These are phyloP conservation scores for Lophura nycthemera DNA, from an alignment of 2,113 vertebrate species.

Conservation along the genomic window DNA sequence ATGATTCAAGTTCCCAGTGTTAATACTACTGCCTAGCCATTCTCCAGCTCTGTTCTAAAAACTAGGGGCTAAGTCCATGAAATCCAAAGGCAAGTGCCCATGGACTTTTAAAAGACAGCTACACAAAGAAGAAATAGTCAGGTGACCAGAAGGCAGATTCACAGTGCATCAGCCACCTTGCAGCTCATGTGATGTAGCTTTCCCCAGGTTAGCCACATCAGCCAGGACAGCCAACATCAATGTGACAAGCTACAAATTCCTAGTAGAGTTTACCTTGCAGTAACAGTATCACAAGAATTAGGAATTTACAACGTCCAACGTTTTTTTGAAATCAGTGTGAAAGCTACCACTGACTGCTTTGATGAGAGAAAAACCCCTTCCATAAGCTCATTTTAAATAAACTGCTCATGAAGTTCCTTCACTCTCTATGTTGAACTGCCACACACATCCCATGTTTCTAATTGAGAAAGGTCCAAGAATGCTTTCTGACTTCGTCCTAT, in stretches of 20 bases:
- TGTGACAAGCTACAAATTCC: neutral
- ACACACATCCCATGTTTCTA: neutral
- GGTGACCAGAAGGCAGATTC: neutral
- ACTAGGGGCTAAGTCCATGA: neutral
- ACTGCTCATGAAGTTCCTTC: neutral
- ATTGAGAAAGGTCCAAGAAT: neutral
- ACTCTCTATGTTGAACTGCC: neutral
- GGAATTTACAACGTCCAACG: neutral
- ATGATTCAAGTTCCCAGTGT: neutral
- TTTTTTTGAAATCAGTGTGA: neutral
- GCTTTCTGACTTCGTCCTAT: neutral
- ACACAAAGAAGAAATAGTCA: neutral
- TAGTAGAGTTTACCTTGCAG: neutral
- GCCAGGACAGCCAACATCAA: neutral
- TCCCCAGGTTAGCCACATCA: neutral
- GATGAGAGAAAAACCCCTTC: neutral
- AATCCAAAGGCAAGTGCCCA: neutral
- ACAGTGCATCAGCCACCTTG: neutral
- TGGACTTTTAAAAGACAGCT: neutral
- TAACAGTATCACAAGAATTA: neutral
- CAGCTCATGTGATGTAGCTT: fast-evolving
- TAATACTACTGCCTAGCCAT: neutral
- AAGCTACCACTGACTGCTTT: neutral
- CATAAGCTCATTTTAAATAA: neutral
- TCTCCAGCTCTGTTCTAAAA: neutral